Base-by-base conservation (phyloP, 2,113 vertebrate genomes). In the Barbus barbus region DNA sequence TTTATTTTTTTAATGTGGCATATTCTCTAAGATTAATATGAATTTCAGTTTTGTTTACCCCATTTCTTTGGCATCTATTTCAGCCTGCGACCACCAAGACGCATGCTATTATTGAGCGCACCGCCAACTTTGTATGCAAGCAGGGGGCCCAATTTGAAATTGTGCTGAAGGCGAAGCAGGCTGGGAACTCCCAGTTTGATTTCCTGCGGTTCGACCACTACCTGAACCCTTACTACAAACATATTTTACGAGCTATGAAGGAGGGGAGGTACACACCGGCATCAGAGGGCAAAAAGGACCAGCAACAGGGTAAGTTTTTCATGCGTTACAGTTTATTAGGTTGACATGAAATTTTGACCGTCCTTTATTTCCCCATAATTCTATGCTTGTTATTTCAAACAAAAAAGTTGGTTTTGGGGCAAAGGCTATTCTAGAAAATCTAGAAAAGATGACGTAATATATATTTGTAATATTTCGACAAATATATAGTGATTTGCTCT, bases 121-220 rank as follows among this genome's bases (percentile, higher is more conserved):
- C 98, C 0, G 98, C 98, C 82, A 98, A 93, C 89, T 99, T 99
- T 3, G 98, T 99, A 82, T 96, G 95, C 93, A 97, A 97, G 89
- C 98, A 99, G 87, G 98, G 98, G 4, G 97, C 96, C 12, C 98
- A 98, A 89, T 99, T 99, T 91, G 98, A 99, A 88, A 99, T 99
- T 1, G 98, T 99, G 93, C 92, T 99, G 72, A 99, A 99, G 92
- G 96, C 98, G 24, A 98, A 98, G 92, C 98, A 99, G 89, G 91
- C 98, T 0, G 92, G 95, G 0, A 99, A 99, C 93, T 99, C 98
- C 0, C 98, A 99, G 90, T 99, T 99, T 65, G 98, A 99, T 92
- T 99, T 99, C 74, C 92, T 99, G 61, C 94, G 97, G 0, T 99
- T 99, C 31, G 98, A 99, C 91, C 98, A 99, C 93, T 99, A 99